Percentiles rank a stretch among this genome's conserved stretches.
Conservation (phyloP, 2,888 invertebrate genomes). For the Amorpha juglandis region DNA sequence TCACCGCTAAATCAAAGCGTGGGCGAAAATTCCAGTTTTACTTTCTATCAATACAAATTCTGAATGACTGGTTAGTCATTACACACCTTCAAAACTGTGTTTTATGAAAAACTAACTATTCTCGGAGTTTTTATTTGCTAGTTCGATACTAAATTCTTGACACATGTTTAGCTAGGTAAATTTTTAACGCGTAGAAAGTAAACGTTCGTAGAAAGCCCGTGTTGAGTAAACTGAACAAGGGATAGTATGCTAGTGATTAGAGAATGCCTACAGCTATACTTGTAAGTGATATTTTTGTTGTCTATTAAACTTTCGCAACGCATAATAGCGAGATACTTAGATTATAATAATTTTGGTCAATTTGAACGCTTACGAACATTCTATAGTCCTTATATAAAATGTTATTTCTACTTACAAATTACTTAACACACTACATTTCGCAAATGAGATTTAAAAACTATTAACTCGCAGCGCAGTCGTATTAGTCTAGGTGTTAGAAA, state of each 20-base stretch:
- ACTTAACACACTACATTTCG: constrained; percentile 9
- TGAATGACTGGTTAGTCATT: neutral
- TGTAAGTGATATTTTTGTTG: constrained; percentile 19
- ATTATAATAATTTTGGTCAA: neutral
- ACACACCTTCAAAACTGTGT: neutral
- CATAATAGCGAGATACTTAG: constrained; percentile 26
- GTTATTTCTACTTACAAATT: constrained; percentile 14
- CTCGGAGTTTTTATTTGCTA: neutral
- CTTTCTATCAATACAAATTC: constrained; percentile 24
- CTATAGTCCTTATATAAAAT: neutral
- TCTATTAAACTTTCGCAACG: constrained; percentile 25
- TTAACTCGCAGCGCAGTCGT: constrained; percentile 30
- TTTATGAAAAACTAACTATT: neutral
- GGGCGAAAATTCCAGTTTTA: constrained; percentile 18
- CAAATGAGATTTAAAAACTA: neutral
- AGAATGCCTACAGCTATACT: constrained; percentile 12
- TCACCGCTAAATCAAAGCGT: constrained; percentile 4
- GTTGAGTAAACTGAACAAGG: constrained; percentile 54
- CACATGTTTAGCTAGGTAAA: constrained; percentile 9
- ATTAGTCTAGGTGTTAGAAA: neutral
- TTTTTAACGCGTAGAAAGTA: constrained; percentile 40
- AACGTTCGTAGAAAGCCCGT: constrained; percentile 43
- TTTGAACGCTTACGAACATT: neutral
- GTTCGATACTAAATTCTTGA: neutral
- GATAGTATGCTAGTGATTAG: constrained; percentile 15